phyloP scores from a whole-genome alignment of 2,888 invertebrate species.

The Sinelater perroti region DNA sequence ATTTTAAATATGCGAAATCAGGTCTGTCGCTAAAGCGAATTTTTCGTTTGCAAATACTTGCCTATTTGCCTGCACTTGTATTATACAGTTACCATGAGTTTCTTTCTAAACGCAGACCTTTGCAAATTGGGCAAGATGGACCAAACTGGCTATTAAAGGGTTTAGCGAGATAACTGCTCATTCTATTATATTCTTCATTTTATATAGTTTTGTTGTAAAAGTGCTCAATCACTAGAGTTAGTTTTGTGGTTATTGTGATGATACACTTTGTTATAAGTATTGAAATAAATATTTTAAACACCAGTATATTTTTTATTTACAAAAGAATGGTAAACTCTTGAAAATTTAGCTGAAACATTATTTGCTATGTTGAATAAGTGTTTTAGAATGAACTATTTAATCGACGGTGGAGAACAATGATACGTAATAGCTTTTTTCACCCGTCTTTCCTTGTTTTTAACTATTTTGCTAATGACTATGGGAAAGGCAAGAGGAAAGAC shows the following conservation, averaged over 20 bases:
- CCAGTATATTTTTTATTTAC: too few relatives aligned
- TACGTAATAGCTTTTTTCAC: too few relatives aligned
- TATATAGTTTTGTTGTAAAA: constrained; percentile 20
- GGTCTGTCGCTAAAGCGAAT: background rate
- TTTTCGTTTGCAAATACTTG: constrained; percentile 2
- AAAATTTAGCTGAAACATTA: too few relatives aligned
- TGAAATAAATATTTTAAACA: constrained; percentile 23
- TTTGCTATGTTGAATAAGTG: too few relatives aligned
- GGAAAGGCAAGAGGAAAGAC: too few relatives aligned
- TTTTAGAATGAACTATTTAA: too few relatives aligned
- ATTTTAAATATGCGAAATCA: background rate
- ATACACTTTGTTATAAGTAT: constrained; percentile 28
- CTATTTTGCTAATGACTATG: too few relatives aligned
- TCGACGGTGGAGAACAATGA: too few relatives aligned
- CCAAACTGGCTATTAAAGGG: background rate
- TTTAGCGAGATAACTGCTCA: constrained; percentile 2
- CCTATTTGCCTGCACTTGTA: background rate
- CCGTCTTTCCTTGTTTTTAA: too few relatives aligned
- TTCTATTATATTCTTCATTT: constrained; percentile 7
- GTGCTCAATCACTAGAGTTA: constrained; percentile 32
- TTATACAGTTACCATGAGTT: too few relatives aligned
- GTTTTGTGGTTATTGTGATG: constrained; percentile 34
- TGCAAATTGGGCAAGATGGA: background rate
- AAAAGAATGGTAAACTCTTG: too few relatives aligned
- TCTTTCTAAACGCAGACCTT: too few relatives aligned